Conservation (phyloP, 2,888 invertebrate genomes). For the Litoditis marina region DNA sequence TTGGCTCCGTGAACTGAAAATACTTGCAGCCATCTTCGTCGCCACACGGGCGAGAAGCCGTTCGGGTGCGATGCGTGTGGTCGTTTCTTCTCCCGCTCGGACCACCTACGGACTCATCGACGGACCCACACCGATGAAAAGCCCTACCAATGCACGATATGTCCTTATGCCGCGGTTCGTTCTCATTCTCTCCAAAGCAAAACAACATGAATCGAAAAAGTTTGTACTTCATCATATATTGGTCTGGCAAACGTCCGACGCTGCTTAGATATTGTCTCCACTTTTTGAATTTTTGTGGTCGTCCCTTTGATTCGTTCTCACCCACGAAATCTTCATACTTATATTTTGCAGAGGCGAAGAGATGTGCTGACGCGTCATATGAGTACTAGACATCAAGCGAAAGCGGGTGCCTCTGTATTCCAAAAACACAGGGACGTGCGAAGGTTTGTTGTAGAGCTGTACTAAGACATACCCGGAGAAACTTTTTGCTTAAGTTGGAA, state of each 20-base stretch:
- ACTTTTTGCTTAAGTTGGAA: too few species aligned
- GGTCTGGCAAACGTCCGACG: too few species aligned
- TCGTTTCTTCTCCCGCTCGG: slow-evolving; percentile 54
- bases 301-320: too few species aligned
- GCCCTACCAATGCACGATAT: slow-evolving; percentile 54
- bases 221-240: too few species aligned
- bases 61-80: slow-evolving; percentile 56
- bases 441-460: too few species aligned
- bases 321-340: not conserved
- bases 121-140: slow-evolving; percentile 59
- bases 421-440: slow-evolving; percentile 35
- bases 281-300: too few species aligned
- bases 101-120: slow-evolving; percentile 51
- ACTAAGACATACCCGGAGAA: too few species aligned
- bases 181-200: not conserved
- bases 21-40: slow-evolving; percentile 48
- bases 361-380: slow-evolving; percentile 59
- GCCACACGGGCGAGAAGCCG: slow-evolving; percentile 60
- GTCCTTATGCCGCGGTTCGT: slow-evolving; percentile 57
- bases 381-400: slow-evolving; percentile 54
- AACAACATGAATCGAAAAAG: not conserved
- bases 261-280: too few species aligned
- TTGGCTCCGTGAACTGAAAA: too few species aligned
- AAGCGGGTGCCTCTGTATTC: slow-evolving; percentile 29
- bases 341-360: slow-evolving; percentile 48